A percentile compares a stretch with the other conserved stretches of the same genome.
Conservation (phyloP, 1,140 invertebrate species). For the Adoxophyes honmai region DNA sequence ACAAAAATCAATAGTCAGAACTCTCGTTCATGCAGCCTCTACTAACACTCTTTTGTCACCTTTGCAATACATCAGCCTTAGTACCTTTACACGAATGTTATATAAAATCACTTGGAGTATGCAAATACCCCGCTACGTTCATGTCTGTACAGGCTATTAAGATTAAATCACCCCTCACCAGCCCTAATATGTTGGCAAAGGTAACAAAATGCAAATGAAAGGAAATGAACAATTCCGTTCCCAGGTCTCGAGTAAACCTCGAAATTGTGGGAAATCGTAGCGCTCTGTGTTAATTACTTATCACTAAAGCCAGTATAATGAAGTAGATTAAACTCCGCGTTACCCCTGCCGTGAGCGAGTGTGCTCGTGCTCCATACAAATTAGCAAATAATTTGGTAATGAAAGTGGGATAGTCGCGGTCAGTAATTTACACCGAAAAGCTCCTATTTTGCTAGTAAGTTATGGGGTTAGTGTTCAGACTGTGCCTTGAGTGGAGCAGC, state of each 20-base stretch:
- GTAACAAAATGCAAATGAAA: constrained; percentile 16
- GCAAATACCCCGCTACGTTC: constrained; percentile 5
- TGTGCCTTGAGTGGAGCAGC: constrained; percentile 21
- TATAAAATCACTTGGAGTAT: neutral
- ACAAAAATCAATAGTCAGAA: constrained; percentile 43
- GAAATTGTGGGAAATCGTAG: constrained; percentile 38
- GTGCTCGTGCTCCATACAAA: constrained; percentile 44
- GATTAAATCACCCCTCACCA: constrained; percentile 4
- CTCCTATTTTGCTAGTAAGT: constrained; percentile 4
- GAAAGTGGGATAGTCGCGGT: constrained; percentile 37
- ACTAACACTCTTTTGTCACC: neutral
- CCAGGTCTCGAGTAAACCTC: constrained; percentile 21
- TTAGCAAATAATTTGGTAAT: constrained; percentile 61
- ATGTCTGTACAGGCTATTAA: neutral
- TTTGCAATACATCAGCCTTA: neutral
- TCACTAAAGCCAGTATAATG: constrained; percentile 45
- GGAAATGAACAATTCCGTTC: constrained; percentile 22
- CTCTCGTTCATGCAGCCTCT: neutral
- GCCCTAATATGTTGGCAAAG: constrained; percentile 15
- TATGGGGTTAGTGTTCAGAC: constrained; percentile 24
- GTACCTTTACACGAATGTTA: neutral
- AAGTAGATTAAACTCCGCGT: constrained; percentile 46
- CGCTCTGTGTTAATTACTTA: constrained; percentile 44
- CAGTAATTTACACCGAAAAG: constrained; percentile 26
- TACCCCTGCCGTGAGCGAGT: constrained; percentile 35